A percentile compares a stretch with the other conserved stretches of the same genome.
Evolutionary conservation across 2,888 invertebrate species (phyloP).

Genomic region (Hyppa rectilinea): DNA sequence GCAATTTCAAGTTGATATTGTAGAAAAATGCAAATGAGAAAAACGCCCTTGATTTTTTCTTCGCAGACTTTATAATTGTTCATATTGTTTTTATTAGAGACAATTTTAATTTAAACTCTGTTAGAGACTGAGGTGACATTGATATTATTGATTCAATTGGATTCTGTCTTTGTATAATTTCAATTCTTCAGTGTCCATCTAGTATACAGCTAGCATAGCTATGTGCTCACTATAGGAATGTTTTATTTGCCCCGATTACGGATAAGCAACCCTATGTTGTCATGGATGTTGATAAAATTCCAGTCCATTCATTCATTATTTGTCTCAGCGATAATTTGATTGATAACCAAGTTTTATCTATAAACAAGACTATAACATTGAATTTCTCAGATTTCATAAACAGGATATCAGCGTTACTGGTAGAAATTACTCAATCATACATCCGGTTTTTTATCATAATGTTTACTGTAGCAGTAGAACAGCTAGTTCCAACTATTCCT

Average conservation of each 20-base stretch:
- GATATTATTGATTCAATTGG: background rate
- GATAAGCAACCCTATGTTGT: background rate
- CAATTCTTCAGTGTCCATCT: background rate
- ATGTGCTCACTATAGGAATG: background rate
- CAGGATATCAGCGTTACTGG: background rate
- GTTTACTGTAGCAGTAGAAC: constrained; percentile 2
- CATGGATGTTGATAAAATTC: constrained; percentile 2
- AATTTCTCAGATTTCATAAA: constrained; percentile 13
- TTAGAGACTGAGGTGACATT: constrained; percentile 2
- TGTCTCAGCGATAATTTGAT: constrained; percentile 20
- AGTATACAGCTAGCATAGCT: background rate
- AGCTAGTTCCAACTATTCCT: background rate
- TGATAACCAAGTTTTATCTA: constrained; percentile 10
- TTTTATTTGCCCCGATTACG: constrained; percentile 8
- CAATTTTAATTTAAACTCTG: constrained; percentile 33
- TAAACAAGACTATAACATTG: background rate
- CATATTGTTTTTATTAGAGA: constrained; percentile 70
- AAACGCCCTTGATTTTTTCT: constrained; percentile 65
- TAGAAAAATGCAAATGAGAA: constrained; percentile 78
- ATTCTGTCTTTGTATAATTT: background rate
- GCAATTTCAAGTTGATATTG: constrained; percentile 77
- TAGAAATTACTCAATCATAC: background rate
- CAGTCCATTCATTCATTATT: constrained; percentile 15
- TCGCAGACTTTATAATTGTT: constrained; percentile 60
- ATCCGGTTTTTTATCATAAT: background rate